Evolutionary conservation across 2,888 invertebrate species (phyloP).

Genomic region (Drosophila meridionalis): DNA sequence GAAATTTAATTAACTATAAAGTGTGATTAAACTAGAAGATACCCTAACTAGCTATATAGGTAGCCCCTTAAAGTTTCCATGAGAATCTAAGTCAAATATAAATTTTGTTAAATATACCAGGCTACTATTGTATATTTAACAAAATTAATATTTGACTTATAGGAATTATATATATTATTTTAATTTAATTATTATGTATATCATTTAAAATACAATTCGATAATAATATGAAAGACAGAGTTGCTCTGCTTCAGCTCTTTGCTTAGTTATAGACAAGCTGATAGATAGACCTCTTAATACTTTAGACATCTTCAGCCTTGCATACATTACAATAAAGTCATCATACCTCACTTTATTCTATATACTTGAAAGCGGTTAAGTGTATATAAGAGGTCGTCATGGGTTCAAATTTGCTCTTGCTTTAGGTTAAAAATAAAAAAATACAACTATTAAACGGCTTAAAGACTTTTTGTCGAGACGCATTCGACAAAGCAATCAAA

Average conservation of each 20-base stretch:
- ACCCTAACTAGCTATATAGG: not conserved
- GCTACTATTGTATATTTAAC: too few species aligned
- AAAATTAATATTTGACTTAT: too few species aligned
- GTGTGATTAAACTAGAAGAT: not conserved
- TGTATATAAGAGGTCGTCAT: constrained; percentile 24
- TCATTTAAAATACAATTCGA: not conserved
- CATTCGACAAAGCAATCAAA: constrained; percentile 48
- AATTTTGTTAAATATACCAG: too few species aligned
- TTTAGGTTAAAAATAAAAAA: constrained; percentile 38
- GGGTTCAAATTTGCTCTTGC: constrained; percentile 36
- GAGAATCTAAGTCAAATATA: not conserved
- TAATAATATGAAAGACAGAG: not conserved
- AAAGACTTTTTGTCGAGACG: constrained; percentile 25
- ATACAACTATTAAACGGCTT: constrained; percentile 43
- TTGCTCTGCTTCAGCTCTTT: not conserved
- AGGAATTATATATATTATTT: too few species aligned
- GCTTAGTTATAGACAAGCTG: not conserved
- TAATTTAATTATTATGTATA: too few species aligned
- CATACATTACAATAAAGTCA: not conserved
- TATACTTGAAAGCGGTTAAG: not conserved
- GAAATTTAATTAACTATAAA: not conserved
- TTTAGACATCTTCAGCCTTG: not conserved
- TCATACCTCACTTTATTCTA: not conserved
- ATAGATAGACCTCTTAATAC: not conserved
- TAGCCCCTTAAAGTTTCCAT: not conserved